A percentile compares a stretch with the other conserved stretches of the same genome.
Evolutionary conservation across 2,797 vertebrate species (phyloP).

Genomic region (Thunnus albacares): DNA sequence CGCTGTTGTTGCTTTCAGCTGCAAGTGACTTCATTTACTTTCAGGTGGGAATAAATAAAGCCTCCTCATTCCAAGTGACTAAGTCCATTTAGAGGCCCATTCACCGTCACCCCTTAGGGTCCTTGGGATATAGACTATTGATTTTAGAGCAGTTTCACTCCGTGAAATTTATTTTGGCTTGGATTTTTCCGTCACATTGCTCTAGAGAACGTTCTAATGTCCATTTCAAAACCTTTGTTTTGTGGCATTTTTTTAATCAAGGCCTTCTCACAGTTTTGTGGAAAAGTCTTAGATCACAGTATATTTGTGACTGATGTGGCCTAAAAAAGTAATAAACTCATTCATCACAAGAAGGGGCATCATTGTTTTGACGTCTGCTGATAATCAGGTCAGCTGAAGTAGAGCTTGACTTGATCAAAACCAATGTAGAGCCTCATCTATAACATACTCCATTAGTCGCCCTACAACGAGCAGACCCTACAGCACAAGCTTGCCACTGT

Average conservation of each 20-base stretch:
- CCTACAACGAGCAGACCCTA: constrained; percentile 6
- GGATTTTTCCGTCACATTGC: background rate
- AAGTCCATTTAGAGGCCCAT: constrained; percentile 23
- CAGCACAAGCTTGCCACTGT: constrained; percentile 1
- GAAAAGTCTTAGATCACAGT: background rate
- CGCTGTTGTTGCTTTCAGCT: constrained; percentile 11
- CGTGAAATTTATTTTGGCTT: constrained; percentile 22
- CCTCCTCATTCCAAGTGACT: constrained; percentile 28
- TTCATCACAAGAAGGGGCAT: constrained; percentile 45
- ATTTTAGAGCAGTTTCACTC: constrained; percentile 27
- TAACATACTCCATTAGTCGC: constrained; percentile 34
- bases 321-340: constrained; percentile 33
- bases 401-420: constrained; percentile 72
- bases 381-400: constrained; percentile 70
- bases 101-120: background rate
- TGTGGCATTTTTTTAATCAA: background rate
- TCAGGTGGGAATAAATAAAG: constrained; percentile 29
- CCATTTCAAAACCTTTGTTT: constrained; percentile 19
- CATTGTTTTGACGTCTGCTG: constrained; percentile 51
- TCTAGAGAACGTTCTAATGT: background rate
- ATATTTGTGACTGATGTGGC: constrained; percentile 36
- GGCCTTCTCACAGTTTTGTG: background rate
- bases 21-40: constrained; percentile 25
- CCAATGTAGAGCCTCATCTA: constrained; percentile 49
- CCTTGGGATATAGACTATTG: constrained; percentile 28